These are phyloP conservation scores for Medauroidea extradentata DNA, from an alignment of 1,140 invertebrate species.

Conservation along the genomic window DNA sequence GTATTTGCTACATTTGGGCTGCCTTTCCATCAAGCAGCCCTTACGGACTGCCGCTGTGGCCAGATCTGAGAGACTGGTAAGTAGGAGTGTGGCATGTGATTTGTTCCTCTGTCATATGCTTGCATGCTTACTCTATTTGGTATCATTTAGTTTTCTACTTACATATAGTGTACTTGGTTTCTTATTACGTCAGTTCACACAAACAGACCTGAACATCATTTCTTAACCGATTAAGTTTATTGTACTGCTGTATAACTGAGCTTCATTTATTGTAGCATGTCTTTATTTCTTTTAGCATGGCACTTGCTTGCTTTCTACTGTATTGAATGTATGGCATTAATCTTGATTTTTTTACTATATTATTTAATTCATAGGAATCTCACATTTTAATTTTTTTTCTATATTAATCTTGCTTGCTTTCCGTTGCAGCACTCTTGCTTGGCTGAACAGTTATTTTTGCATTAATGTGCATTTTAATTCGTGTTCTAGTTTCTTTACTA, in stretches of 20 bases:
- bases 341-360: too few species aligned
- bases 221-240: background rate
- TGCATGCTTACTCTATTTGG: background rate
- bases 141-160: background rate
- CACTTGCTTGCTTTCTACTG: background rate
- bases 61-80: constrained; percentile 23
- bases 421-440: background rate
- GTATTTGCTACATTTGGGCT: constrained; percentile 24
- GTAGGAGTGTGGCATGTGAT: constrained; percentile 11
- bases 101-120: background rate
- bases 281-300: background rate
- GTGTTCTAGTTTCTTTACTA: too few species aligned
- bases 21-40: constrained; percentile 26
- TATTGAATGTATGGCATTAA: too few species aligned
- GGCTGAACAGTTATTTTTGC: background rate
- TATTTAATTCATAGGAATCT: too few species aligned
- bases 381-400: background rate
- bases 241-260: background rate
- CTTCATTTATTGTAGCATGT: background rate
- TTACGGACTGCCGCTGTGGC: constrained; percentile 26
- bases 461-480: background rate
- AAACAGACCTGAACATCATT: background rate
- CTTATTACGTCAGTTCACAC: background rate
- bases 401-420: background rate
- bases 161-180: background rate